These are phyloP conservation scores for Melipona quadrifasciata DNA, from an alignment of 1,140 invertebrate genomes.

Conservation along the genomic window DNA sequence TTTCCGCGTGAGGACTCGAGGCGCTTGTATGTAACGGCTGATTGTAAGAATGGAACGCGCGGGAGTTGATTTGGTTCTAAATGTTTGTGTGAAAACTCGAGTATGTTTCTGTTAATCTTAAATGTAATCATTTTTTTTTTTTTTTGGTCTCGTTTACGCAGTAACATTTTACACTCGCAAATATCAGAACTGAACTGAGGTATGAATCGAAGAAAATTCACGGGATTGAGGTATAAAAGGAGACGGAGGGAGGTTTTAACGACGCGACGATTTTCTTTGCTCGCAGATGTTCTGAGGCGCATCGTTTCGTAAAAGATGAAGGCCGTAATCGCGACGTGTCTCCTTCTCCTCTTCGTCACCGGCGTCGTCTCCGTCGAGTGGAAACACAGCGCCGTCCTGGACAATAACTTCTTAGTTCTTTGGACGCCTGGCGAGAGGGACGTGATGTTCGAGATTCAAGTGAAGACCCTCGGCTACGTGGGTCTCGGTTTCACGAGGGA, in stretches of 20 bases:
- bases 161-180: neutral
- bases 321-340: constrained; percentile 69
- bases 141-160: neutral
- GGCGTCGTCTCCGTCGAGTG: constrained; percentile 75
- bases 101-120: neutral
- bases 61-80: neutral
- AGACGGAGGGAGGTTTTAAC: neutral
- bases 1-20: neutral
- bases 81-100: neutral
- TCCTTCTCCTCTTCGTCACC: constrained; percentile 69
- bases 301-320: constrained; percentile 73
- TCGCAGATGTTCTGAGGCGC: constrained; percentile 78
- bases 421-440: constrained; percentile 83
- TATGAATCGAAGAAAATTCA: no score
- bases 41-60: neutral
- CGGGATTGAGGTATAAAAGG: no score
- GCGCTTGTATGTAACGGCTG: neutral
- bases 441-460: constrained; percentile 91
- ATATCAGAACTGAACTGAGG: no score
- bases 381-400: constrained; percentile 80
- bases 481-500: constrained; percentile 91
- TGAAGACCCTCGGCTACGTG: constrained; percentile 90
- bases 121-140: neutral
- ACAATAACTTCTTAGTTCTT: constrained; percentile 81
- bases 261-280: constrained; percentile 32